Conservation (phyloP, 2,797 vertebrate genomes). For the Oreochromis mossambicus region DNA sequence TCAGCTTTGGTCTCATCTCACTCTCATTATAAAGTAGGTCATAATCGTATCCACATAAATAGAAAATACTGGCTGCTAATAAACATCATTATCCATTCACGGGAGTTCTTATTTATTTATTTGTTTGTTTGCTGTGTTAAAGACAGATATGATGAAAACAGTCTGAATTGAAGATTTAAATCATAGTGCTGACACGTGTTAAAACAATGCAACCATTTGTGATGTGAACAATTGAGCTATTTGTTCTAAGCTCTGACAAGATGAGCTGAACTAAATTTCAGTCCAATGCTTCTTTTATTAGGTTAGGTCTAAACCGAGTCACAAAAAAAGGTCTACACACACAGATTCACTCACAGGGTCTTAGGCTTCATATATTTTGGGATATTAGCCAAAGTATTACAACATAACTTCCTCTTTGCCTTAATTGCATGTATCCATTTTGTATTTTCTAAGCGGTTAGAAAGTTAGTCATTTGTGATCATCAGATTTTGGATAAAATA, state of each 20-base stretch:
- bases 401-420: background rate
- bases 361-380: background rate
- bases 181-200: background rate
- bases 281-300: background rate
- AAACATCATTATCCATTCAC: background rate
- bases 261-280: background rate
- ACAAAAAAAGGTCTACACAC: background rate
- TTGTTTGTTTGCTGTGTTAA: background rate
- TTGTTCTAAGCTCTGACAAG: background rate
- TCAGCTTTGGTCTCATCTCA: background rate
- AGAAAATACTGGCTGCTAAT: background rate
- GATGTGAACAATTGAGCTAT: background rate
- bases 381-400: background rate
- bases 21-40: background rate
- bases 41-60: conserved; percentile 23
- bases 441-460: background rate
- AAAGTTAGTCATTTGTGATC: background rate
- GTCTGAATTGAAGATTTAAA: background rate
- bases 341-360: background rate
- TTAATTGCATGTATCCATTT: background rate
- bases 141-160: background rate
- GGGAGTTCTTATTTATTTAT: background rate
- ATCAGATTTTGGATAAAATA: background rate
- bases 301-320: background rate
- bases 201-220: background rate